A percentile compares a stretch with the other conserved stretches of the same genome.
phyloP scores from a whole-genome alignment of 2,113 vertebrate genomes.

The Ifrita kowaldi region DNA sequence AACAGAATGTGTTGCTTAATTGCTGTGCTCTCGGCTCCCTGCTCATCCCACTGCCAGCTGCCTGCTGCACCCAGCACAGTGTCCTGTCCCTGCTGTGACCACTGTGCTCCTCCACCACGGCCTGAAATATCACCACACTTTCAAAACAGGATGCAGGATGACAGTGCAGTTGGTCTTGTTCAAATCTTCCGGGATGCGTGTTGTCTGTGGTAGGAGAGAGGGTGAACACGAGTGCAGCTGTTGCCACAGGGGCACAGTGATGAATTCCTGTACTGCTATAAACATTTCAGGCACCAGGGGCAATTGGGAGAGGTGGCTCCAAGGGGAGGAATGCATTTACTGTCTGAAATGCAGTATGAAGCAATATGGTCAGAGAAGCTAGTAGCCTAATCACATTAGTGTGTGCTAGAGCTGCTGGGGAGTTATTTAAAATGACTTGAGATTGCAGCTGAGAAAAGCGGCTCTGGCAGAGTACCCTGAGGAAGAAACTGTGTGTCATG shows the following conservation, averaged over 20 bases:
- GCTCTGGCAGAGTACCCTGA: background rate
- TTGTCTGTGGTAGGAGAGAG: background rate
- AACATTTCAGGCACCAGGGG: background rate
- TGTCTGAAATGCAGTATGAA: slow-evolving; percentile 40
- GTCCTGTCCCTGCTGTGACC: background rate
- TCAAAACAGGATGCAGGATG: background rate
- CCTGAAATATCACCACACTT: background rate
- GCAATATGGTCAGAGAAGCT: slow-evolving; percentile 53
- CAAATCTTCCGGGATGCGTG: background rate
- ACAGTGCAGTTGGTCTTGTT: background rate
- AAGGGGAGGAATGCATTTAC: slow-evolving; percentile 21
- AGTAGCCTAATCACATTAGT: slow-evolving; percentile 48
- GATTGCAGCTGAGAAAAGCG: slow-evolving; percentile 49
- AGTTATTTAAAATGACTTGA: slow-evolving; percentile 47
- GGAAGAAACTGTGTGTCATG: slow-evolving; percentile 9
- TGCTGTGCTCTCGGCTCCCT: background rate
- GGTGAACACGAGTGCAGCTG: background rate
- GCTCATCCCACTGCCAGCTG: background rate
- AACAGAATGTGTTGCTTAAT: background rate
- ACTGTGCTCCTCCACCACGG: rapidly evolving
- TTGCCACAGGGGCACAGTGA: slow-evolving; percentile 12
- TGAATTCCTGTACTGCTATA: slow-evolving; percentile 12
- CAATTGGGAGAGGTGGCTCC: background rate
- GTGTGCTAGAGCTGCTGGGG: background rate
- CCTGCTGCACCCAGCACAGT: background rate